These are phyloP conservation scores for Plestiodon gilberti DNA, from an alignment of 2,113 vertebrate species.

Conservation along the genomic window DNA sequence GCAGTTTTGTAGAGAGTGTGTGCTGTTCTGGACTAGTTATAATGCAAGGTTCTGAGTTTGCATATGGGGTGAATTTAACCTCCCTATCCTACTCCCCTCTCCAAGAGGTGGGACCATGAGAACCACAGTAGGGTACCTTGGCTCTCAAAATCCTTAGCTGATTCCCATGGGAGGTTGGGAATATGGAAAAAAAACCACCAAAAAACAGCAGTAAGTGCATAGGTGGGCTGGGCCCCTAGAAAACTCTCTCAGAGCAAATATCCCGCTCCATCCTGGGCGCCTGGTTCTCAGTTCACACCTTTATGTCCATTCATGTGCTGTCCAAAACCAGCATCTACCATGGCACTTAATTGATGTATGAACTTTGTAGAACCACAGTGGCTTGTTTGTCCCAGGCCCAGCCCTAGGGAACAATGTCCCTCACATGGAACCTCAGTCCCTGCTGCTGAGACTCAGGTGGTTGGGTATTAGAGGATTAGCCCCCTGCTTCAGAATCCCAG, in stretches of 20 bases:
- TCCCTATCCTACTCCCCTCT: not conserved
- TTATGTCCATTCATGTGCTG: not conserved
- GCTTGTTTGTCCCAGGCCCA: not conserved
- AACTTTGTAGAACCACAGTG: not conserved
- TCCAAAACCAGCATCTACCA: too few relatives aligned
- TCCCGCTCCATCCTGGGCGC: too few relatives aligned
- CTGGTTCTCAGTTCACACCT: too few relatives aligned
- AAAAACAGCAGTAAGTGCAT: not conserved
- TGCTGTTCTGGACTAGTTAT: not conserved
- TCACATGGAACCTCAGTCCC: not conserved
- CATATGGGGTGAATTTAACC: not conserved
- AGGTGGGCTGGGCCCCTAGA: too few relatives aligned
- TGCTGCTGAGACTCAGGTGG: not conserved
- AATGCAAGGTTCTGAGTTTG: not conserved
- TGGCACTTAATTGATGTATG: not conserved
- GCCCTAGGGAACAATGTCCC: not conserved
- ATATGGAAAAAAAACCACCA: not conserved
- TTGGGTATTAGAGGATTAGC: not conserved
- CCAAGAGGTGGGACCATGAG: too few relatives aligned
- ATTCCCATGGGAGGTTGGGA: not conserved
- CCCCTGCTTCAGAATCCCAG: not conserved
- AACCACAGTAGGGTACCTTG: not conserved
- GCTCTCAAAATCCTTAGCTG: not conserved
- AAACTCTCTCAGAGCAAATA: not conserved
- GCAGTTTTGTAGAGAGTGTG: too few relatives aligned